Evolutionary conservation across 2,113 vertebrate genomes (phyloP), one percentile per base, ranked within the genome.

Genomic region (Oreochromis aureus): DNA sequence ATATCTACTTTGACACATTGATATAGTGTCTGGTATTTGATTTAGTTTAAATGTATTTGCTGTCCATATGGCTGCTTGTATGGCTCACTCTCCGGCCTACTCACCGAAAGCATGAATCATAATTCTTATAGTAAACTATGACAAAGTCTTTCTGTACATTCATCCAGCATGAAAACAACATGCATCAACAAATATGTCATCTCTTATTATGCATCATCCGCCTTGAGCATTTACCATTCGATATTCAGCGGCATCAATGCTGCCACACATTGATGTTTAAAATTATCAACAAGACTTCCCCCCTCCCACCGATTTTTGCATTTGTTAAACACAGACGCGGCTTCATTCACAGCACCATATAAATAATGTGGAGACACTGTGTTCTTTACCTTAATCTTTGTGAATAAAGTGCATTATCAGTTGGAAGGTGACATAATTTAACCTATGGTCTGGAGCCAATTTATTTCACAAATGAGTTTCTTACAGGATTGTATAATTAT

Each of bases 121-220:
- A 54, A 79, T 89, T 87, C 55, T 44, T 39, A 39, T 81, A 79
- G 82, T 91, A 91, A 93, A 94, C 87, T 83, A 79, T 89, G 89
- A 93, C 90, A 90, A 91, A 88, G 80, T 80, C 66, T 87, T 83
- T 83, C 55, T 91, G 86, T 87, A 83, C 83, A 66, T 91, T 91
- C 81, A 86, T 86, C 10, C 54, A 15, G 82, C 48, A 83, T 79
- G 24, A 82, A 46, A 85, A 71, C 81, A 81, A 78, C 69, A 87
- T 32, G 71, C 56, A 73, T 83, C 86, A 83, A 46, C 79, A 86
- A 78, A 91, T 22, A 73, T 81, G 87, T 92, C 83, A 80, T 81
- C 34, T 87, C 27, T 53, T 27, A 83, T 84, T 85, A 84, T 44
- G 63, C 85, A 13, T 84, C 36, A 27, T 39, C 79, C 1, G 2